Base-by-base conservation (phyloP, 2,797 vertebrate species). In the Sebastes glaucus region DNA sequence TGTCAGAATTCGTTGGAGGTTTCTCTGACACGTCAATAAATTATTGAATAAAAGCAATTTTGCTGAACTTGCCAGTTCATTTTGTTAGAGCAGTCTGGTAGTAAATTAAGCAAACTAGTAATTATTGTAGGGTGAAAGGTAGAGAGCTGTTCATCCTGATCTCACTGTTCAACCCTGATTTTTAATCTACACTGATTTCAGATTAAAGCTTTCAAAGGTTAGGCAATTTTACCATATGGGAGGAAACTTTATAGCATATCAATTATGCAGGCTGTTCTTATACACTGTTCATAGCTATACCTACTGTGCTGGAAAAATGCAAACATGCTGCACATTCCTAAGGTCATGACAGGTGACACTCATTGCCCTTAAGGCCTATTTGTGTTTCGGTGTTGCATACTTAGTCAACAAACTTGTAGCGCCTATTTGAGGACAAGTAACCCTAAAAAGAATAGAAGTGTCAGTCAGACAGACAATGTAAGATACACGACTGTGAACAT, bases 31-130 rank as follows among this genome's bases (percentile, higher is more conserved):
- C 70, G 52, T 78, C 81, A 74, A 73, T 87, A 83, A 85, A 90
- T 86, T 72, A 79, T 86, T 68, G 64, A 82, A 88, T 82, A 72
- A 71, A 83, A 66, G 65, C 69, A 53, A 75, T 84, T 87, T 79
- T 86, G 84, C 90, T 89, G 72, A 89, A 82, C 66, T 74, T 62
- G 89, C 74, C 69, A 71, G 84, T 82, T 91, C 69, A 61, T 88
- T 87, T 77, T 82, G 65, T 89, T 38, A 71, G 65, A 83, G 71
- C 70, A 7, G 60, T 59, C 68, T 70, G 65, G 69, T 82, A 66
- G 73, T 89, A 90, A 92, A 93, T 93, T 83, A 87, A 72, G 35
- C 76, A 68, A 25, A 81, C 18, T 23, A 55, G 61, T 80, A 71
- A 86, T 90, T 74, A 87, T 83, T 85, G 28, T 80, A 81, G 13